Base-by-base conservation (phyloP, 2,888 invertebrate species). In the Exephanes ischioxanthus region DNA sequence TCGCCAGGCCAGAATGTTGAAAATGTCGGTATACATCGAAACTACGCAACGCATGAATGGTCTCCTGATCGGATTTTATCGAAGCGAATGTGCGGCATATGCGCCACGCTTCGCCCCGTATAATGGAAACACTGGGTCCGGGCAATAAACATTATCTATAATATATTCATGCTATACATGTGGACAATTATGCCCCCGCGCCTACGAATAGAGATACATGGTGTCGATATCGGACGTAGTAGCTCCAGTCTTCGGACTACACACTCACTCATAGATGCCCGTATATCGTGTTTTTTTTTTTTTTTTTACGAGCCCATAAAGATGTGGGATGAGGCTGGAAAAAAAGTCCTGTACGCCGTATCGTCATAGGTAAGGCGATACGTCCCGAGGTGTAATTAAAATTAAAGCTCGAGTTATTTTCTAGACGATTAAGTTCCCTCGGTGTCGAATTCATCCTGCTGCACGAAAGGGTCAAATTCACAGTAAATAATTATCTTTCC, bases 121-220 rank as follows among this genome's bases (percentile, higher is more conserved):
- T 37, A 66, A 37, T 76, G 41, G 55, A 79, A 78, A 83, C 68
- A 79, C 73, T n/a, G 67, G 30, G 63, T 33, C 1, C 63, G 73
- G 33, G 30, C n/a, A 51, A 19, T 58, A 22, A 26, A 22, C 55
- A 33, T 77, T 58, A 78, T 83, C 33, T 33, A 51, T 84, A 73
- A 84, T 84, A 78, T 84, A 78, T 84, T 84, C 73, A 81, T 68
- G 30, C 63, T 77, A 73, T 80, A 68, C 73, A 77, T 61, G 51
- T 19, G 45, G 41, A 53, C 67, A 48, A 73, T 41, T 68, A 58
- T 51, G 63, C 63, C 68, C 73, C 41, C 68, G 53, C 51, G 63
- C 73, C 78, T 2, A 37, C 77, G 55, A 66, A 41, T 77, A 63
- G 45, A 77, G 51, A 71, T 71, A 71, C 63, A 77, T 66, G 11